Evolutionary conservation across 2,888 invertebrate species (phyloP), one percentile per base, ranked within the genome.

Genomic region (Nephrotoma appendiculata): DNA sequence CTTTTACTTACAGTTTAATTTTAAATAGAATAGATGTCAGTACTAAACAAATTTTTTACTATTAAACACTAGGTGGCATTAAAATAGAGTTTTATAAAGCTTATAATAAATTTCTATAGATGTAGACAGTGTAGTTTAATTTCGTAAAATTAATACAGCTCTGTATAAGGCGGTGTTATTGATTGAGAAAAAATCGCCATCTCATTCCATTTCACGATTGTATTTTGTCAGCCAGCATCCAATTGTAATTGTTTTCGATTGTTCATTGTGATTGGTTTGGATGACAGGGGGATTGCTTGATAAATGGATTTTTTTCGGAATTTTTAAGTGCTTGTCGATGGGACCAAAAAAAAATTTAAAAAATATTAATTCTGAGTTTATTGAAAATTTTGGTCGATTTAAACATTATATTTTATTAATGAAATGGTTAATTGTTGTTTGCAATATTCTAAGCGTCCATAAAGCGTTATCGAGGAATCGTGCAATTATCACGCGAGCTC

Each of bases 101-200:
- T 48, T 48, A 48, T 12, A 48, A 9, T 48, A 48, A 15, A 57
- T 57, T 57, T 57, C 7, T n/a, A 6, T 71, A 71, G 71, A 71
- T 71, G 71, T 71, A 71, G 71, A 71, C 71, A 71, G 31, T 71
- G 31, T 71, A 11, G 7, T 19, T 71, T 71, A n/a, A 0, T 31
- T 31, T 12, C 2, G 1, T 31, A 7, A 31, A 2, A 31, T 2
- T 31, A 71, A 9, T 71, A 31, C 71, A 71, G 71, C 71, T 31
- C 71, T 71, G 71, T 43, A 19, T 31, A 85, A 44, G 85, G 85
- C 85, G 85, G 85, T 85, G 44, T 85, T 85, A 85, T 85, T 85
- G 85, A 85, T 85, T 85, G 43, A 43, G 43, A 44, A 44, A 44
- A 44, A 44, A 44, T 85, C 85, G 43, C 44, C 85, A 42, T 85